Base-by-base conservation (phyloP, 2,113 vertebrate genomes). In the Eulemur macaco region DNA sequence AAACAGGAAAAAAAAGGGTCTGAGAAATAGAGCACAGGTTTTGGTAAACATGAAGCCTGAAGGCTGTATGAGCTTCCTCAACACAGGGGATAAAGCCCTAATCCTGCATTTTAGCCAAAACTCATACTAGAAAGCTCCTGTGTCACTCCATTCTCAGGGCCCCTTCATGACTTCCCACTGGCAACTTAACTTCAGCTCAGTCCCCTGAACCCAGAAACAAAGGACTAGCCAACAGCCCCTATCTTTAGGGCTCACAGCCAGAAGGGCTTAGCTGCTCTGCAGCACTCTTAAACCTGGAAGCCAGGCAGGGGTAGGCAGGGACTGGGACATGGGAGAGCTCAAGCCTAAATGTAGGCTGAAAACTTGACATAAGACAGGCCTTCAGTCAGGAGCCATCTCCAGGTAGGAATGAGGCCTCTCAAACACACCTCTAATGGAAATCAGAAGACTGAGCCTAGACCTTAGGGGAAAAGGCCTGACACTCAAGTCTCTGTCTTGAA, bases 391-490 rank as follows among this genome's bases (percentile, higher is more conserved):
- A 39, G 58, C 68, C 64, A 68, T 42, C 25, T 78, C 45, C 47
- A 76, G 20, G 5, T 29, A 96, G 18, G n/a, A 58, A 91, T 7
- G 10, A 95, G 45, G 64, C 21, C 21, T 94, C 56, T 45, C 18
- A 94, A 95, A 96, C 12, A 95, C 8, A 86, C 20, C 31, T 76
- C 54, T 60, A 42, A 80, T 17, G 20, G 56, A 83, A 94, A 91
- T 78, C 31, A 94, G 74, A 94, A 95, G 63, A 77, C 84, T 89
- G 23, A 90, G 17, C 23, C 45, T 52, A 94, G 60, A 71, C 50
- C 27, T 88, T 71, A 73, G 9, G 45, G 31, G 23, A 78, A 94
- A 64, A 10, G 25, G 25, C 25, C 58, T 63, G n/a, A 96, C 14
- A 92, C 34, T 45, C 23, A 86, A 86, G 47, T 50, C 54, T 91